Conservation (phyloP, 1,140 invertebrate genomes). For the Lamellibrachia luymesi region DNA sequence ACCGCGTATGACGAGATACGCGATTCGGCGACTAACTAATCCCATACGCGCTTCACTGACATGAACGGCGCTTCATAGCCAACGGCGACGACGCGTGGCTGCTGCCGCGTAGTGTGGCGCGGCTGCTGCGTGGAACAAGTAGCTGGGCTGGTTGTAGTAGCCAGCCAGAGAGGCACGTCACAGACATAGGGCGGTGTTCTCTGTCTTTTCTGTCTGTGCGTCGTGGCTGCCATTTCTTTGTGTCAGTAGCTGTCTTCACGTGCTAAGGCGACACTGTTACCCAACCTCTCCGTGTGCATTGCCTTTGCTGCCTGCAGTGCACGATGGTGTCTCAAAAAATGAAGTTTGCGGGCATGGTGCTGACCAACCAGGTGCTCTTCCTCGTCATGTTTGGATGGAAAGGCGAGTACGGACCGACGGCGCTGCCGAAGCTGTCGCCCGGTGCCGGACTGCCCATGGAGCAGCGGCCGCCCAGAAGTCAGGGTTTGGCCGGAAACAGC, state of each 20-base stretch:
- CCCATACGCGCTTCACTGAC: too few species aligned
- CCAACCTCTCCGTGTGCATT: background rate
- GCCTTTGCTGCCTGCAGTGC: background rate
- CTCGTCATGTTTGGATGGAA: constrained; percentile 56
- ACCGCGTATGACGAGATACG: background rate
- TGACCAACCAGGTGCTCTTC: constrained; percentile 49
- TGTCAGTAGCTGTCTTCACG: background rate
- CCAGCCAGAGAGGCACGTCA: background rate
- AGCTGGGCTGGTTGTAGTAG: background rate
- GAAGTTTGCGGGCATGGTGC: constrained; percentile 44
- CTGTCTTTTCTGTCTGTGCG: background rate
- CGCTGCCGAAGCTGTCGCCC: constrained; percentile 10
- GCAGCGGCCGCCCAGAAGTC: background rate
- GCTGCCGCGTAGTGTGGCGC: too few species aligned
- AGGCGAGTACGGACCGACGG: constrained; percentile 40
- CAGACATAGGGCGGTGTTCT: background rate
- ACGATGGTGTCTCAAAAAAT: background rate
- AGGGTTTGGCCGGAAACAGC: background rate
- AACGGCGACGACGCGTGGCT: background rate
- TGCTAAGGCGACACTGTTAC: background rate
- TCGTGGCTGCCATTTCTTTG: too few species aligned
- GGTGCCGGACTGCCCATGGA: background rate
- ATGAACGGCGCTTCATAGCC: too few species aligned
- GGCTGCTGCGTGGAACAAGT: background rate
- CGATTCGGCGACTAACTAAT: too few species aligned